phyloP scores from a whole-genome alignment of 2,888 invertebrate species.

The Tholera decimalis region DNA sequence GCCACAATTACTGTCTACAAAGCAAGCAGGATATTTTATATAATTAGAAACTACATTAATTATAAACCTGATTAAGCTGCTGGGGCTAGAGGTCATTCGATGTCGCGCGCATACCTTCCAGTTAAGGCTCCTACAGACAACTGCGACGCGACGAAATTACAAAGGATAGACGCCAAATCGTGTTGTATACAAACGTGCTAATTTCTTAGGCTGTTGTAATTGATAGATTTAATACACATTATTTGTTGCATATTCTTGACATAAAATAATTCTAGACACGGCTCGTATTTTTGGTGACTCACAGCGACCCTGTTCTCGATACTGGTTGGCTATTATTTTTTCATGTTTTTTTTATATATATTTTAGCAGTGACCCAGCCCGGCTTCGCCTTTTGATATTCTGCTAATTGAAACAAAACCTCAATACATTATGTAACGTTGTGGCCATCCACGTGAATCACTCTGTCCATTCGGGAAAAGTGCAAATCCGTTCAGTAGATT shows the following conservation, averaged over 20 bases:
- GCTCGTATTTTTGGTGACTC: not conserved
- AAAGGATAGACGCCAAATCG: not conserved
- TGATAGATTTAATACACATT: too few relatives aligned
- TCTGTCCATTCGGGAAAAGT: too few relatives aligned
- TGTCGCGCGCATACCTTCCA: constrained; percentile 41
- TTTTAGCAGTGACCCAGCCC: too few relatives aligned
- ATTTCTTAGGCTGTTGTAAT: not conserved
- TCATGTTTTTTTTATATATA: not conserved
- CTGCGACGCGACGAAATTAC: not conserved
- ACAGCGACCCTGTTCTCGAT: not conserved
- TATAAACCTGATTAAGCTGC: constrained; percentile 58
- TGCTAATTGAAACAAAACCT: too few relatives aligned
- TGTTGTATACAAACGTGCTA: not conserved
- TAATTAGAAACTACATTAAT: constrained; percentile 50
- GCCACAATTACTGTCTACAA: constrained; percentile 33
- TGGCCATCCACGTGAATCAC: too few relatives aligned
- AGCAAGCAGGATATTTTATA: constrained; percentile 31
- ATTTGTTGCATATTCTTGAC: too few relatives aligned
- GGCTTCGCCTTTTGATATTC: too few relatives aligned
- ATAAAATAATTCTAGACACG: not conserved
- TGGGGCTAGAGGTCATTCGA: constrained; percentile 49
- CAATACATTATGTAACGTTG: too few relatives aligned
- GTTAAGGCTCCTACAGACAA: constrained; percentile 21
- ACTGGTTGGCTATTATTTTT: not conserved
- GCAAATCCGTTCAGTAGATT: too few relatives aligned